Evolutionary conservation across 1,140 invertebrate species (phyloP).

Genomic region (Drosophila arawakana): DNA sequence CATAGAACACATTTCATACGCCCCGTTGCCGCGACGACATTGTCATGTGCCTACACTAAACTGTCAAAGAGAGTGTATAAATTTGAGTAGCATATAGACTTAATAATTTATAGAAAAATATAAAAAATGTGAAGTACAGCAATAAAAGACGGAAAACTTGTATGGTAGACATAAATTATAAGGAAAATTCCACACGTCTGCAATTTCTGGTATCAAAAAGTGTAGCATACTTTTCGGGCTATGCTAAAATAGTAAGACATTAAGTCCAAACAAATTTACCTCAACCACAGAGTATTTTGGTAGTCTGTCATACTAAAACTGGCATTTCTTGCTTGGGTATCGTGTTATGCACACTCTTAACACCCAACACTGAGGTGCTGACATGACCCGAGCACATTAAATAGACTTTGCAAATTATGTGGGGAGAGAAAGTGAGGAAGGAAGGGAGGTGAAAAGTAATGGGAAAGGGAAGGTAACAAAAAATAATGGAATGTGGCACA

Average conservation of each 20-base stretch:
- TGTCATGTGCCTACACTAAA: conserved; percentile 39
- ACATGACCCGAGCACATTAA: conserved; percentile 66
- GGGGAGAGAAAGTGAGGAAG: conserved; percentile 1
- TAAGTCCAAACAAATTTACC: too few relatives aligned
- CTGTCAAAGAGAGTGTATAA: not conserved
- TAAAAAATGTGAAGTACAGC: not conserved
- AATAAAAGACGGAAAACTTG: not conserved
- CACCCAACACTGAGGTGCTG: conserved; percentile 52
- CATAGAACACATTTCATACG: conserved; percentile 60
- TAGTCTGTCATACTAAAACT: conserved; percentile 5
- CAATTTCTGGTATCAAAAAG: too few relatives aligned
- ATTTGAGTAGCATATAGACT: not conserved
- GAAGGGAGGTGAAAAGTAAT: not conserved
- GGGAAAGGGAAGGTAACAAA: conserved; percentile 1
- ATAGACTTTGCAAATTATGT: conserved; percentile 61
- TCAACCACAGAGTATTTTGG: not conserved
- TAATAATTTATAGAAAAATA: not conserved
- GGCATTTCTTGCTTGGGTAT: conserved; percentile 6
- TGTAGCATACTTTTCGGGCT: too few relatives aligned
- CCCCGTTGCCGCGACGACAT: conserved; percentile 60
- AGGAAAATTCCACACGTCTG: too few relatives aligned
- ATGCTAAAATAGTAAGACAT: too few relatives aligned
- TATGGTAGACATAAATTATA: too few relatives aligned
- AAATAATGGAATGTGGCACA: conserved; percentile 43
- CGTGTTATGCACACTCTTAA: conserved; percentile 40